Evolutionary conservation across 2,888 invertebrate species (phyloP), one percentile per base, ranked within the genome.

Genomic region (Agrochola lychnidis): DNA sequence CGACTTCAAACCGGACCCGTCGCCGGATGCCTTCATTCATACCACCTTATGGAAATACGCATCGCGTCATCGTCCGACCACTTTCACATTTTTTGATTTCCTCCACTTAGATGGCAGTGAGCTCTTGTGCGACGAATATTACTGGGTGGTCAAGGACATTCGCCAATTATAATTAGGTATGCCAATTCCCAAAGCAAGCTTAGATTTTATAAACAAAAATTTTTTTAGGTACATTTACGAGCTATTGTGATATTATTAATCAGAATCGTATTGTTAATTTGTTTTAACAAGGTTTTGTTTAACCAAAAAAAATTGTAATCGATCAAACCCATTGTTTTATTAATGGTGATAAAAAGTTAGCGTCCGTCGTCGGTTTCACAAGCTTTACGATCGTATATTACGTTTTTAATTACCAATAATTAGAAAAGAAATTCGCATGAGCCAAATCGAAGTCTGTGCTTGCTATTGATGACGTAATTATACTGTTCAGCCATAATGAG

Each of bases 31-130:
- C 86, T 91, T 84, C 87, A 87, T 88, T 87, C 87, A 85, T 88
- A 85, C 82, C 83, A 82, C 87, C 89, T 90, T 91, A 92, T 91
- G 90, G 89, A 90, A 90, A 90, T 89, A 89, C 89, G 87, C 81
- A 88, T 88, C 89, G 88, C 91, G 89, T 90, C 92, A 92, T 88
- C 86, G 86, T 85, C 85, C 87, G 87, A 90, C 88, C 91, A 92
- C 93, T 93, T 94, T 93, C 93, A 91, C 92, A 91, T 91, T 91
- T 90, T 89, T 91, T 87, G 74, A 88, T 90, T 89, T 88, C 88
- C 88, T 87, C 83, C 82, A 82, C 88, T 84, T 83, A 88, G 82
- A 81, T 82, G 78, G 73, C 53, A 79, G 74, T 75, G 77, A 42
- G 76, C 48, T 85, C 53, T 76, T 87, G 70, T 71, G 70, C 68